Percentiles rank a stretch among this genome's conserved stretches.
Conservation (phyloP, 2,888 invertebrate species). For the Listrodromus nycthemerus region DNA sequence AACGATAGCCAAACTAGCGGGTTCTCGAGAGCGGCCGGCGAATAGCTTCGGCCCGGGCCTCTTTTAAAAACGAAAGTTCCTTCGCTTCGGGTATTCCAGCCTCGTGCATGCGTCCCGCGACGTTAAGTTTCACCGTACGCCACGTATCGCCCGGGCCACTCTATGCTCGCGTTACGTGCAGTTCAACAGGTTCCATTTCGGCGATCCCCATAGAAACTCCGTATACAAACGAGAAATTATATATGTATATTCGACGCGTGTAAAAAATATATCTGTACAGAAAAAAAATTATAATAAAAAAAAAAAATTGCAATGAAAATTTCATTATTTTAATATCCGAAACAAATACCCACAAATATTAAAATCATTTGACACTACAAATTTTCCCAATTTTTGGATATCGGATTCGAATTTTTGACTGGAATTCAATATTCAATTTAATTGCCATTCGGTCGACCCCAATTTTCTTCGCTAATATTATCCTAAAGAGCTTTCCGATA, state of each 20-base stretch:
- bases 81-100: conserved; percentile 80
- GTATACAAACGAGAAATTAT: neutral
- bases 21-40: neutral
- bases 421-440: no score
- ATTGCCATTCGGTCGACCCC: no score
- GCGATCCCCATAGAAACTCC: conserved; percentile 68
- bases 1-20: conserved; percentile 45
- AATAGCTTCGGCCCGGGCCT: conserved; percentile 53
- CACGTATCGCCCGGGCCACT: conserved; percentile 68
- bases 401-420: no score
- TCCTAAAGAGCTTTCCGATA: neutral
- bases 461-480: no score
- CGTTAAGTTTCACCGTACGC: conserved; percentile 79
- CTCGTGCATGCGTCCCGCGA: conserved; percentile 74
- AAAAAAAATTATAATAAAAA: no score
- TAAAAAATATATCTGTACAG: no score
- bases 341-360: no score
- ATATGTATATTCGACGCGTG: no score
- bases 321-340: no score
- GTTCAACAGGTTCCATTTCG: conserved; percentile 14
- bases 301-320: no score
- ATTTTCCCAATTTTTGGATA: no score
- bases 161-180: conserved; percentile 70
- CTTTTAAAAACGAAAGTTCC: conserved; percentile 80
- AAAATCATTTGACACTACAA: no score